These are phyloP conservation scores for Lophotriccus pileatus DNA, from an alignment of 2,797 vertebrate species.

Conservation along the genomic window DNA sequence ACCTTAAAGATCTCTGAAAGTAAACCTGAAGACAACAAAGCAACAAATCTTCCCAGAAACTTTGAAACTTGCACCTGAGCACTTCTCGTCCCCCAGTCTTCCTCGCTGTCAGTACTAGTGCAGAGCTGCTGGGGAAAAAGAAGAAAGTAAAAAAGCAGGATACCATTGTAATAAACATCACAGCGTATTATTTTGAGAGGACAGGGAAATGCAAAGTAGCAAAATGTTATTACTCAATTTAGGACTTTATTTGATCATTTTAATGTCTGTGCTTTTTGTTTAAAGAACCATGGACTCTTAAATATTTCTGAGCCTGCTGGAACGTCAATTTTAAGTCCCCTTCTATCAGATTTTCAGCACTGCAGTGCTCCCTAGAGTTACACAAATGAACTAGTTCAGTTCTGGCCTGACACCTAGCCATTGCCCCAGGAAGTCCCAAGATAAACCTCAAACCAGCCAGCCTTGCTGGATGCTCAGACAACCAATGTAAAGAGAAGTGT, in stretches of 20 bases:
- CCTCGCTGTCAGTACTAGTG: not conserved
- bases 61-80: not conserved
- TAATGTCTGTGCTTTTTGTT: not conserved
- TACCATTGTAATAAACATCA: not conserved
- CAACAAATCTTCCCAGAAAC: not conserved
- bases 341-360: not conserved
- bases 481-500: accelerated
- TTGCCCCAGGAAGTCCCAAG: not conserved
- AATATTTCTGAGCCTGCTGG: not conserved
- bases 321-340: not conserved
- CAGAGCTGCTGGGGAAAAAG: not conserved
- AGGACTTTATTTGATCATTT: constrained; percentile 20
- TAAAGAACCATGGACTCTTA: not conserved
- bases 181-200: not conserved
- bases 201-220: not conserved
- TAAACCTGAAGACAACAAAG: not conserved
- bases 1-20: not conserved
- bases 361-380: constrained; percentile 29
- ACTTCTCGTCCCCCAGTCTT: not conserved
- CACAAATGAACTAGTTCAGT: not conserved
- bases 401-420: not conserved
- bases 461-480: not conserved
- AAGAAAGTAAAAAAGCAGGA: not conserved
- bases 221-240: constrained; percentile 21
- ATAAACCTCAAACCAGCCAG: not conserved